phyloP scores from a whole-genome alignment of 2,888 invertebrate genomes.

The Hyles lineata region DNA sequence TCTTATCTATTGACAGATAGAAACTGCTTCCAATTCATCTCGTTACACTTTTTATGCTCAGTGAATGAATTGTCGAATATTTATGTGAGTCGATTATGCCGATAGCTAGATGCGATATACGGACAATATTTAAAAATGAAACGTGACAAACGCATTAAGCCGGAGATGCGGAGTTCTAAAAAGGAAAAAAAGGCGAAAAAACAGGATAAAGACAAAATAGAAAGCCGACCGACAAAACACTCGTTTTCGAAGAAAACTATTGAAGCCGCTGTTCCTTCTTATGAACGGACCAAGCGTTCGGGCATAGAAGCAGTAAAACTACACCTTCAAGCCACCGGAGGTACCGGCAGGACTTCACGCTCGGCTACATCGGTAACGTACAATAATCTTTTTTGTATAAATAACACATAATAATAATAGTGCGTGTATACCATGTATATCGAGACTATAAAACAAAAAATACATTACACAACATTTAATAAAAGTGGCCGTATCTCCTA shows the following conservation, averaged over 20 bases:
- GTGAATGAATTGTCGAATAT: constrained; percentile 46
- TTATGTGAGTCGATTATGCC: constrained; percentile 48
- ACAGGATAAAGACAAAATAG: constrained; percentile 53
- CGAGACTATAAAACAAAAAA: not conserved
- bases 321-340: constrained; percentile 71
- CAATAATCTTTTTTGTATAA: not conserved
- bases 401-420: not conserved
- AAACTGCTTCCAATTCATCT: constrained; percentile 56
- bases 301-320: constrained; percentile 78
- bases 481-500: not conserved
- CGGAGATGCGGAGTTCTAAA: constrained; percentile 52
- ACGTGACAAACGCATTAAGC: constrained; percentile 64
- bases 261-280: constrained; percentile 47
- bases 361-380: constrained; percentile 73
- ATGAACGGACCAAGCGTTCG: constrained; percentile 66
- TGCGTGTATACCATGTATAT: not conserved
- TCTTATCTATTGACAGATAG: constrained; percentile 66
- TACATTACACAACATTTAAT: not conserved
- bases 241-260: constrained; percentile 34
- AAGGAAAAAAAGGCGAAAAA: constrained; percentile 47
- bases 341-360: constrained; percentile 76
- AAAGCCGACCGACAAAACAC: constrained; percentile 50
- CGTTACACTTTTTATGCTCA: constrained; percentile 45
- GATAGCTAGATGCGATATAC: constrained; percentile 30
- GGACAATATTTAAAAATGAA: constrained; percentile 62